Conservation (phyloP, 1,140 invertebrate species). For the Drosophila sproati region DNA sequence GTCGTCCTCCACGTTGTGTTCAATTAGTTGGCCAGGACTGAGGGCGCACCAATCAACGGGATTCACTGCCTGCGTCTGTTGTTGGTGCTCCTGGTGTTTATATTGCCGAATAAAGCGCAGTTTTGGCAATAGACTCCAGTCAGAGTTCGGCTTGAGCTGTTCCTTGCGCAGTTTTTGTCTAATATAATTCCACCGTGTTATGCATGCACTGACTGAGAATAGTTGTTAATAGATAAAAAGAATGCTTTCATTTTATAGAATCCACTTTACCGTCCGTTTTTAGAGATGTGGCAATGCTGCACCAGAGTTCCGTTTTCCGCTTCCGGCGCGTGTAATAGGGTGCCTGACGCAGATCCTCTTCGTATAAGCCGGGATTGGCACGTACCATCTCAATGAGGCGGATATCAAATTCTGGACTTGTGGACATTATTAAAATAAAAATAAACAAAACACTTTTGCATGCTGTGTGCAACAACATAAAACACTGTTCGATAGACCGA, state of each 20-base stretch:
- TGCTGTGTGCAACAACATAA: conserved; percentile 31
- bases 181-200: conserved; percentile 67
- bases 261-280: conserved; percentile 58
- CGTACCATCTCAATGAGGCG: conserved; percentile 65
- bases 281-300: conserved; percentile 66
- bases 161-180: conserved; percentile 55
- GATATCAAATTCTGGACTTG: conserved; percentile 46
- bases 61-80: conserved; percentile 21
- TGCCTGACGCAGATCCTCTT: conserved; percentile 48
- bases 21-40: conserved; percentile 45
- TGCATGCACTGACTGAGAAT: conserved; percentile 51
- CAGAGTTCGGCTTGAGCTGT: conserved; percentile 41
- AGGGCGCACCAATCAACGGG: conserved; percentile 12
- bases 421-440: conserved; percentile 30
- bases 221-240: too few species aligned
- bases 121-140: conserved; percentile 65
- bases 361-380: conserved; percentile 63
- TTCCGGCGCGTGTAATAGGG: conserved; percentile 60
- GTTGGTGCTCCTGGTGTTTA: conserved; percentile 29
- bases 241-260: too few species aligned
- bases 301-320: conserved; percentile 62
- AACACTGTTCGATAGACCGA: conserved; percentile 30
- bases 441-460: conserved; percentile 13
- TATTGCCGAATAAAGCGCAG: conserved; percentile 58
- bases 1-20: conserved; percentile 73